phyloP scores from a whole-genome alignment of 1,140 invertebrate species.

The Drosophila repleta region DNA sequence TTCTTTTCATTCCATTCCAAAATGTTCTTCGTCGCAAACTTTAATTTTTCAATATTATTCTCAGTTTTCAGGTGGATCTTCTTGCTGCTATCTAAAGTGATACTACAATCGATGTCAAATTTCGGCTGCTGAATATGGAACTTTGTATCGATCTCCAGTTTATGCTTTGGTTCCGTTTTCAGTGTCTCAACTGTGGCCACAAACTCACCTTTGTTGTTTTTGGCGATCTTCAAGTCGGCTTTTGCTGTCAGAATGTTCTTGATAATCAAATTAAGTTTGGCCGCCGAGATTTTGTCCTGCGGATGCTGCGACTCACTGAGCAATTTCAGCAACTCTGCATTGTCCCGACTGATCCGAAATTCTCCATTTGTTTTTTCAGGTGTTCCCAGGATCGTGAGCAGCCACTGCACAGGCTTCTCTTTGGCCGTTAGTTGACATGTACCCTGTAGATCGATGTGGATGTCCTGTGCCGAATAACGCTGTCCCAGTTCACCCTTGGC shows the following conservation, averaged over 20 bases:
- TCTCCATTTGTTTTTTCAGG: constrained; percentile 72
- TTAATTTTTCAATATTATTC: constrained; percentile 85
- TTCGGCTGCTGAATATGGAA: constrained; percentile 85
- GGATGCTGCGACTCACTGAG: constrained; percentile 66
- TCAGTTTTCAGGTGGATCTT: constrained; percentile 86
- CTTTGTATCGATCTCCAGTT: constrained; percentile 86
- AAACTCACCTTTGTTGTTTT: constrained; percentile 86
- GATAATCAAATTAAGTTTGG: constrained; percentile 85
- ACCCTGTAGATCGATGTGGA: constrained; percentile 67
- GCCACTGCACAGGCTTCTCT: constrained; percentile 64
- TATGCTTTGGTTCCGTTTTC: constrained; percentile 85
- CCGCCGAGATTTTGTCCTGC: constrained; percentile 78
- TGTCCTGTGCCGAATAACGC: constrained; percentile 58
- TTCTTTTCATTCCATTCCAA: constrained; percentile 85
- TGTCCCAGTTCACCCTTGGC: constrained; percentile 72
- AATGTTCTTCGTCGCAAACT: constrained; percentile 86
- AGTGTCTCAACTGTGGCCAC: constrained; percentile 85
- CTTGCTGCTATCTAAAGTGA: constrained; percentile 89
- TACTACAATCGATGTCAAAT: constrained; percentile 86
- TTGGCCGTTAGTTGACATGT: constrained; percentile 53
- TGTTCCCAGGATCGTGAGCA: constrained; percentile 62
- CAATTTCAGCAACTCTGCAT: constrained; percentile 57
- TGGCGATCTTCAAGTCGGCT: constrained; percentile 85
- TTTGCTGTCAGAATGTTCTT: constrained; percentile 85
- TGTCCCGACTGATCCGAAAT: constrained; percentile 48